Evolutionary conservation across 2,797 vertebrate genomes (phyloP), one percentile per base, ranked within the genome.

Genomic region (Periophthalmus magnuspinnatus): DNA sequence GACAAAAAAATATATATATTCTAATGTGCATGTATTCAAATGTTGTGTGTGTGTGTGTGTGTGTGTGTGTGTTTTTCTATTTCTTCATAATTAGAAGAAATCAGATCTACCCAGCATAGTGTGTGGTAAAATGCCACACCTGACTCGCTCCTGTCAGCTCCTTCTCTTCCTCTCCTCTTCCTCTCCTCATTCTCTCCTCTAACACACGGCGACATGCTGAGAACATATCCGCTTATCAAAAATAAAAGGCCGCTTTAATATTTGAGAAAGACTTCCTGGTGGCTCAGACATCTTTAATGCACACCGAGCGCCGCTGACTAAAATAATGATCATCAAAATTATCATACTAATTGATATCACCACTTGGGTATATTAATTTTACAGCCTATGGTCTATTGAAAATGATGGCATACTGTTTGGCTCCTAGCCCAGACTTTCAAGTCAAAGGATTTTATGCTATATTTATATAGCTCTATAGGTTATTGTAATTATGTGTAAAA

Each of bases 141-240:
- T 64, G 38, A 63, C 36, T 32, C 33, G 64, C 60, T 59, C 19
- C 59, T 22, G 28, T 69, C 68, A 41, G 32, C 16, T 16, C 54
- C 71, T 55, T 67, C 69, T 65, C 74, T 61, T 72, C 17, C 7
- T 68, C 55, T 59, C 57, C 32, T 59, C 33, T 58, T 32, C 32
- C 28, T 67, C 54, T 58, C 57, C 28, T 58, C 36, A 14, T 45
- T 1, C 41, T 45, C 41, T 50, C 62, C 58, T 34, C 75, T 64
- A 68, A 79, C 82, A 71, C 22, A 32, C 60, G 54, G 58, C 45
- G 61, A 77, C 72, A 74, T 81, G 74, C 33, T 54, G 52, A 28
- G 77, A 60, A 81, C 74, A 78, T 83, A 84, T 84, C 79, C 63
- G 69, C 79, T 88, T 79, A 90, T 88, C 45, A 86, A 88, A 89